Base-by-base conservation (phyloP, 1,140 invertebrate genomes). In the Bilobella aurantiaca region DNA sequence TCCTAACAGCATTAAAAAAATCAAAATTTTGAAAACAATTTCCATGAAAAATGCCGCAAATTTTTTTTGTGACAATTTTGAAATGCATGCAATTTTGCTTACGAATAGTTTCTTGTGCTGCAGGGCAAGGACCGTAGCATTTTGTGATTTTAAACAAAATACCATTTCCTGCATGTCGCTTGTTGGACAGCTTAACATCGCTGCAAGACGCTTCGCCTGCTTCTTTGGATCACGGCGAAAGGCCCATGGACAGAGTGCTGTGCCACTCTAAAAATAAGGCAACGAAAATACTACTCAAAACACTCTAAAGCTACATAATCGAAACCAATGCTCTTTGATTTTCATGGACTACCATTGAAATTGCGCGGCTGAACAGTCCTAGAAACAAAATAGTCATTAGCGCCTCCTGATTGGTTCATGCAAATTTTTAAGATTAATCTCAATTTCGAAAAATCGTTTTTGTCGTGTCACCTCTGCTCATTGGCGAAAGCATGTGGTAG, bases 231-330 rank as follows among this genome's bases (percentile, higher is more conserved):
- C 82, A 73, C 85, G 80, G 1, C 84, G 80, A 42, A 87, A 78
- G 0, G 86, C 82, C 90, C 87, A 93, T 1, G 82, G 82, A 70
- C 81, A 78, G 1, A 90, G 76, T 2, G 84, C 83, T 16, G 85
- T 85, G 0, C 90, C 91, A 74, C 89, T 91, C 77, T 87, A 83
- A 0, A 90, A 53, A n/a, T n/a, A n/a, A n/a, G n/a, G 34, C 34
- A 53, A 23, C 12, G 25, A 23, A 53, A 53, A 53, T 14, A 23
- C 25, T 53, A 23, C 21, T 53, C 8, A 23, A 23, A 53, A 53
- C 14, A 14, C 3, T 8, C 49, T n/a, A n/a, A 23, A 53, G 8
- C 8, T 53, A 53, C 25, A 18, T 53, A 8, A 53, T 3, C 8
- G 14, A 53, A 23, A 23, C 23, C 34, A 12, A 8, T 18, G 34